A percentile compares a stretch with the other conserved stretches of the same genome.
Conservation (phyloP, 2,113 vertebrate genomes). For the Coracopsis vasa region DNA sequence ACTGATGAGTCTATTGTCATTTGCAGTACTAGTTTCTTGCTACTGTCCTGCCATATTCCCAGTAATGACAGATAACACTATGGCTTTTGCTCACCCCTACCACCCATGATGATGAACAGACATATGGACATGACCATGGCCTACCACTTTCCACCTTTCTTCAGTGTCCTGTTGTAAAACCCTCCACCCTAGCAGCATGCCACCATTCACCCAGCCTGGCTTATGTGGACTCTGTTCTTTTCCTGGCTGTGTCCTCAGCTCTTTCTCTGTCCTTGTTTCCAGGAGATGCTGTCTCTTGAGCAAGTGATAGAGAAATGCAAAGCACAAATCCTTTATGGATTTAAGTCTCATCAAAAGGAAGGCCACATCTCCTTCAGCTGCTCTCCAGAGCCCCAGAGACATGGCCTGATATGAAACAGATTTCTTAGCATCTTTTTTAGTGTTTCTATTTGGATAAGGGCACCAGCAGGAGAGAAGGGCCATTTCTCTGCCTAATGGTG, state of each 20-base stretch:
- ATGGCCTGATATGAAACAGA: not conserved
- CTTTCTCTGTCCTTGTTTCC: not conserved
- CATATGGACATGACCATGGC: rapidly evolving
- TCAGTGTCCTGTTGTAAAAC: not conserved
- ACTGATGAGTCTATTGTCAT: rapidly evolving
- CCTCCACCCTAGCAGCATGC: not conserved
- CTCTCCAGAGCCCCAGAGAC: not conserved
- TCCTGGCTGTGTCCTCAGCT: not conserved
- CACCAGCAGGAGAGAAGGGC: constrained; percentile 35
- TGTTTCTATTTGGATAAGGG: constrained; percentile 21
- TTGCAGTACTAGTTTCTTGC: rapidly evolving
- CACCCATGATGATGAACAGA: too few relatives aligned
- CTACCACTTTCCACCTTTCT: not conserved
- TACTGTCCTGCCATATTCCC: not conserved
- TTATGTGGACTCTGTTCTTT: not conserved
- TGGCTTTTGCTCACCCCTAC: not conserved
- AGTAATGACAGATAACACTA: rapidly evolving
- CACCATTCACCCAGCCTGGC: not conserved
- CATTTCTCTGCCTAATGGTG: constrained; percentile 65
- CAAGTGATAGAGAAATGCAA: not conserved
- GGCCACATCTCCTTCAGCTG: not conserved
- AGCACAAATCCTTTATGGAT: not conserved
- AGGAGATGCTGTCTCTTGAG: not conserved
- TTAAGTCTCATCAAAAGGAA: not conserved
- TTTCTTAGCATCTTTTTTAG: not conserved